A percentile compares a stretch with the other conserved stretches of the same genome.
These are phyloP conservation scores for Xylocampa areola DNA, from an alignment of 2,888 invertebrate species.

Conservation along the genomic window DNA sequence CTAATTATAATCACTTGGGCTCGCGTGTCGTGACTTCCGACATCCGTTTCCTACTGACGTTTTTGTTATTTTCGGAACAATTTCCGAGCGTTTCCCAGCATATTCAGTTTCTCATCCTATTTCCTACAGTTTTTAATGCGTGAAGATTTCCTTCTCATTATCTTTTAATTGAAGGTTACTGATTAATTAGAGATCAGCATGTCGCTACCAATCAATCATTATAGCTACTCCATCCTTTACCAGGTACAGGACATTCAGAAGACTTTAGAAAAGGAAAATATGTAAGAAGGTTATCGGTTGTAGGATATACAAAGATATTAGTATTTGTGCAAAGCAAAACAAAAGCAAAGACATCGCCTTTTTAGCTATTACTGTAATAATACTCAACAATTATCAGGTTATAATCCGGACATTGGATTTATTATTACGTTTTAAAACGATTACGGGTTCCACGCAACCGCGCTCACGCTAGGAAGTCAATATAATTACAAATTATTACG, in stretches of 20 bases:
- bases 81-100: constrained; percentile 31
- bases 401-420: constrained; percentile 25
- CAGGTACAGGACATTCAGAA: too few relatives aligned
- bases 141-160: constrained; percentile 44
- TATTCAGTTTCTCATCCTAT: constrained; percentile 50
- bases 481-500: constrained; percentile 36
- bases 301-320: too few relatives aligned
- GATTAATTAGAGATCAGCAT: constrained; percentile 11
- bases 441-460: constrained; percentile 41
- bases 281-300: too few relatives aligned
- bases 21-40: constrained; percentile 37
- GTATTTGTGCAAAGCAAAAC: too few relatives aligned
- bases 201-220: background rate
- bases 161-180: constrained; percentile 46
- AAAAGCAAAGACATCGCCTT: too few relatives aligned
- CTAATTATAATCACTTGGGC: constrained; percentile 21
- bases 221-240: too few relatives aligned
- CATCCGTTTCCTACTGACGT: constrained; percentile 44
- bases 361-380: too few relatives aligned
- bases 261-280: too few relatives aligned
- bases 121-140: constrained; percentile 29
- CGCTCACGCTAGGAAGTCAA: constrained; percentile 44
- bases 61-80: constrained; percentile 43
- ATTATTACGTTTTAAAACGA: constrained; percentile 39
- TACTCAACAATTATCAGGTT: too few relatives aligned